Conservation (phyloP, 2,888 invertebrate genomes). For the Brachycybe producta region DNA sequence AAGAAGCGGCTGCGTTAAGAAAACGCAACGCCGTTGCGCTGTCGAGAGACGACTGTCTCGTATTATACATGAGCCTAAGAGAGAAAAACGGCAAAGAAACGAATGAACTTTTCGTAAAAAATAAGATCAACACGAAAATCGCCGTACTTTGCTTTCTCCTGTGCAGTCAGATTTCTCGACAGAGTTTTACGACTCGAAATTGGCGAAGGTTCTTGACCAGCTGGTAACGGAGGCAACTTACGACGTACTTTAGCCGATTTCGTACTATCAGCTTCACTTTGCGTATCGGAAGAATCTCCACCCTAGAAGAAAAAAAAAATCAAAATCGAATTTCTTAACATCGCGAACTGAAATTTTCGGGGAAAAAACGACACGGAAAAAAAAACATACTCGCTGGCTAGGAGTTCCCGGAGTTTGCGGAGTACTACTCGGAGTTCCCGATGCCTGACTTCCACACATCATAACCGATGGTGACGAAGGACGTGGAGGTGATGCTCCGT, state of each 20-base stretch:
- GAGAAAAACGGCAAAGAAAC: slow-evolving; percentile 17
- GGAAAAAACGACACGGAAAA: neutral
- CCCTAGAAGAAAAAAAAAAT: slow-evolving; percentile 20
- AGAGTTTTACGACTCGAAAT: slow-evolving; percentile 34
- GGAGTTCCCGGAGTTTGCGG: slow-evolving; percentile 23
- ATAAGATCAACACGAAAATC: neutral
- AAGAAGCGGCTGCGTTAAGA: neutral
- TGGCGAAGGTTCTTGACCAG: slow-evolving; percentile 37
- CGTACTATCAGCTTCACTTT: slow-evolving; percentile 39
- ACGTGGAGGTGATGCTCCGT: slow-evolving; percentile 16
- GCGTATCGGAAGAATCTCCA: slow-evolving; percentile 37
- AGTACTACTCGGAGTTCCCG: slow-evolving; percentile 12
- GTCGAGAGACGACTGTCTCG: slow-evolving; percentile 29
- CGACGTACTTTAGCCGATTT: slow-evolving; percentile 38
- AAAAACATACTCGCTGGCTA: slow-evolving; percentile 16
- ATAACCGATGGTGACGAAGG: slow-evolving; percentile 17
- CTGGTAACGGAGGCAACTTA: slow-evolving; percentile 38
- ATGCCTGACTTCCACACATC: too few relatives aligned
- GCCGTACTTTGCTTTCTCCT: slow-evolving; percentile 29
- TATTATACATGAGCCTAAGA: slow-evolving; percentile 8
- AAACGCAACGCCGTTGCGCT: slow-evolving; percentile 21
- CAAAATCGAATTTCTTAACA: slow-evolving; percentile 3
- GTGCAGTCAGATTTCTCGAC: slow-evolving; percentile 30
- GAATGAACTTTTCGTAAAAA: slow-evolving; percentile 26
- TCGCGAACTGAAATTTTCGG: neutral